Evolutionary conservation across 2,113 vertebrate species (phyloP), one percentile per base, ranked within the genome.

Genomic region (Corapipo altera): DNA sequence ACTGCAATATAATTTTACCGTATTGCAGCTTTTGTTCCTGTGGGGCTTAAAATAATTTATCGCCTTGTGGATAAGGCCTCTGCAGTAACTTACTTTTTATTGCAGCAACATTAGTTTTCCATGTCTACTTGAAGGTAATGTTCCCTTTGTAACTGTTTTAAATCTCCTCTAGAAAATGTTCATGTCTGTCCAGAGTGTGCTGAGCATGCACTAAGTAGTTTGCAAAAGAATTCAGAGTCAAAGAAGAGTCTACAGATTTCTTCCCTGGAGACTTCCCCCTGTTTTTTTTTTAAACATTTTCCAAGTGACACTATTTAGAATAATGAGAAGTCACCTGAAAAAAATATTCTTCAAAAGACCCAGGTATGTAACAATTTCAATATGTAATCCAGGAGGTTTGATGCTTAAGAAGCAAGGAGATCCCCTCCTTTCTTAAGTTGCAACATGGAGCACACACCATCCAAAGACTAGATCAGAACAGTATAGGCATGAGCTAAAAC

Each of bases 141-240:
- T 89, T 92, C 64, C 33, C 20, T 78, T 39, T 65, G 27, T 44
- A 89, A 69, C 20, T 55, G 9, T 62, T 85, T n/a, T 46, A 82
- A 72, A 87, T 78, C 44, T 89, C 48, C 49, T 46, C 17, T 73
- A 82, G 73, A 85, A 95, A 89, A 77, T 65, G 35, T 1, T 89
- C 0, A 6, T 82, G 54, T 85, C 51, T 82, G 9, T 35, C 76
- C 37, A 70, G 54, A 83, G 41, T 59, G 19, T 75, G 17, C 57
- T 89, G 69, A 91, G 39, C 41, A n/a, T n/a, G 28, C 23, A 66
- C 9, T 17, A 20, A 83, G 11, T 69, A 79, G 20, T 84, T 94
- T 74, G 26, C 35, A 95, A 52, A 55, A 26, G 39, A 92, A 43
- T 46, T 10, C 19, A 44, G 52, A 80, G 30, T 73, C 43, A 62